phyloP scores from a whole-genome alignment of 2,113 vertebrate genomes.

The Oriolus oriolus region DNA sequence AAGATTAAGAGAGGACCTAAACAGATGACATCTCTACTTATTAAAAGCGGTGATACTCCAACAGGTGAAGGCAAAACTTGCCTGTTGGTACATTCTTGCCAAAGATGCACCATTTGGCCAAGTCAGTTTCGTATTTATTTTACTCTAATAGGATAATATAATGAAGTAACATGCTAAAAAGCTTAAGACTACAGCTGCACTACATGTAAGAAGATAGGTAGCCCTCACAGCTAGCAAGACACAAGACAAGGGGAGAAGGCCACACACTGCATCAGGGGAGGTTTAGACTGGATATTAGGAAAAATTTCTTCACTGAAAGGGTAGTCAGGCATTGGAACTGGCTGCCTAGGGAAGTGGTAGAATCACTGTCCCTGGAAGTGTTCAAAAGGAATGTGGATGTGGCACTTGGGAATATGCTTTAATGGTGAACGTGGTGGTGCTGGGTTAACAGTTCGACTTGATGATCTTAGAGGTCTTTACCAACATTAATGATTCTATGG shows the following conservation, averaged over 20 bases:
- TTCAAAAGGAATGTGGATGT: not conserved
- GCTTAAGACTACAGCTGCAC: not conserved
- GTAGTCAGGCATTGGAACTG: not conserved
- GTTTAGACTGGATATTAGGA: not conserved
- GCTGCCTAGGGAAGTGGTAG: not conserved
- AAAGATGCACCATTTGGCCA: not conserved
- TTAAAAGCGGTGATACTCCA: not conserved
- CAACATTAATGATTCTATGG: not conserved
- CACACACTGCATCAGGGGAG: not conserved
- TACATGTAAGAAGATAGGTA: too few relatives aligned
- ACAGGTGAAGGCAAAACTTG: not conserved
- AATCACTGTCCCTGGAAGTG: not conserved
- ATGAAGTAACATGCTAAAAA: not conserved
- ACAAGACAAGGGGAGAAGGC: not conserved
- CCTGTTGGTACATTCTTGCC: not conserved
- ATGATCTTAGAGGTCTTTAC: not conserved
- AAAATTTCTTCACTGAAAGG: not conserved
- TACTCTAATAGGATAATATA: not conserved
- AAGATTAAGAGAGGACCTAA: not conserved
- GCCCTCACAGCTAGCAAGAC: not conserved
- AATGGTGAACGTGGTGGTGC: not conserved
- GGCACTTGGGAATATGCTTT: not conserved
- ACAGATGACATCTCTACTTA: not conserved
- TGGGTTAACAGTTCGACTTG: not conserved
- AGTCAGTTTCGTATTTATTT: not conserved